Evolutionary conservation across 64 coral and sea anemone genomes (phyloP).

Genomic region (Porites australiensis): DNA sequence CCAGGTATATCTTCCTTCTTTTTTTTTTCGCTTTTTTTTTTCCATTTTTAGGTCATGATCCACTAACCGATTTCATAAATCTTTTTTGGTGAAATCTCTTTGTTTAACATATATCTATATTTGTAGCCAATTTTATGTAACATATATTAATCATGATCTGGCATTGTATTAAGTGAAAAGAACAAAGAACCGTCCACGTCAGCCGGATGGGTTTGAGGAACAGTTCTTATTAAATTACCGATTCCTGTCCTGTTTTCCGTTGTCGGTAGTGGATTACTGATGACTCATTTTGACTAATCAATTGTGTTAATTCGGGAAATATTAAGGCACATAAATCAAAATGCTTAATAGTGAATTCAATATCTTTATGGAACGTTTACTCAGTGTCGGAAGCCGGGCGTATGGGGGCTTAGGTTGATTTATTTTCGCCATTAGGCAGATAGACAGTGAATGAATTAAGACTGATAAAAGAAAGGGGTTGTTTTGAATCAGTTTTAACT

Average conservation of each 20-base stretch:
- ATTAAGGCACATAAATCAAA: background rate
- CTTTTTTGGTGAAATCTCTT: too few relatives aligned
- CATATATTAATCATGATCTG: too few relatives aligned
- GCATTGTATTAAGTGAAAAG: background rate
- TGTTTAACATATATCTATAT: too few relatives aligned
- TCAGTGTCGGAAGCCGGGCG: background rate
- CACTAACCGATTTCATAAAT: too few relatives aligned
- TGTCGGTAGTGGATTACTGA: background rate
- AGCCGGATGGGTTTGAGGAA: background rate
- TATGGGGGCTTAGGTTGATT: background rate
- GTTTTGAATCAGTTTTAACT: background rate
- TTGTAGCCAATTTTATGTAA: too few relatives aligned
- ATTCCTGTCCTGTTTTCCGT: background rate
- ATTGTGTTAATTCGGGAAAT: background rate
- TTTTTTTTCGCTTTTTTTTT: too few relatives aligned
- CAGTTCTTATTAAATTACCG: background rate
- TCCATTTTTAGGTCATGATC: too few relatives aligned
- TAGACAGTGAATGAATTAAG: background rate
- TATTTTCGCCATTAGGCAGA: background rate
- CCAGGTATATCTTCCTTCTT: too few relatives aligned
- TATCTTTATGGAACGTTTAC: too few relatives aligned
- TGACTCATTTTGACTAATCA: background rate
- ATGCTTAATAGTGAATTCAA: too few relatives aligned
- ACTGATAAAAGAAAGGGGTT: background rate
- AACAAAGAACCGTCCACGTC: background rate